Base-by-base conservation (phyloP, 1,140 invertebrate genomes). In the Bombus sylvicola region DNA sequence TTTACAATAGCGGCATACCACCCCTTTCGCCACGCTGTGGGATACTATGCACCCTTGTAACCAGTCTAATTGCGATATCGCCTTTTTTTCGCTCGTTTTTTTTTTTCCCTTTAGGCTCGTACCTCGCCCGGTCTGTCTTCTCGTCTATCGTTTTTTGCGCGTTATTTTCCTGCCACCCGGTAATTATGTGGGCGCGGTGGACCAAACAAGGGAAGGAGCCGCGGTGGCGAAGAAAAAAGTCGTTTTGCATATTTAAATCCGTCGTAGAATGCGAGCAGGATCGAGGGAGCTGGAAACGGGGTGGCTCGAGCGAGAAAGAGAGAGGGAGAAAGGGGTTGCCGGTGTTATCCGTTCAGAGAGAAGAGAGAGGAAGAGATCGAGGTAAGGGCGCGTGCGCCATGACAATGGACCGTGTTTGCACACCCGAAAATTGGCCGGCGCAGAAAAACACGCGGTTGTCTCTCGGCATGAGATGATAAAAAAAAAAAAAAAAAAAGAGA, bases 181-280 rank as follows among this genome's bases (percentile, higher is more conserved):
- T 94, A 94, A 94, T 94, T 94, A 94, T 94, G 93, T 94, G 93
- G 93, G 93, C 93, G 93, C 93, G 93, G 90, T 91, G 93, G 91
- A 94, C 92, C 93, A 94, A 94, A 94, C 93, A 93, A 93, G 93
- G 93, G 93, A 91, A 89, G 89, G 88, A 89, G 86, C 88, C 89
- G 89, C 91, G 87, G 93, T 89, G 91, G 90, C 85, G 82, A 86
- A 87, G 82, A 89, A 94, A 94, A 94, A 94, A 94, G 89, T 94
- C 92, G 92, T 87, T 93, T 93, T 93, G 91, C 92, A 93, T 93
- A 94, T 94, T 94, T 94, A 94, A 93, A 93, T 93, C 92, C 86
- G 84, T 88, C 88, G 80, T 43, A 73, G 75, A 66, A 80, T 43
- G 82, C 57, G 82, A 76, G 68, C 31, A 62, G 62, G 37, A 72